Conservation (phyloP, 2,888 invertebrate genomes). For the Spilarctia lutea region DNA sequence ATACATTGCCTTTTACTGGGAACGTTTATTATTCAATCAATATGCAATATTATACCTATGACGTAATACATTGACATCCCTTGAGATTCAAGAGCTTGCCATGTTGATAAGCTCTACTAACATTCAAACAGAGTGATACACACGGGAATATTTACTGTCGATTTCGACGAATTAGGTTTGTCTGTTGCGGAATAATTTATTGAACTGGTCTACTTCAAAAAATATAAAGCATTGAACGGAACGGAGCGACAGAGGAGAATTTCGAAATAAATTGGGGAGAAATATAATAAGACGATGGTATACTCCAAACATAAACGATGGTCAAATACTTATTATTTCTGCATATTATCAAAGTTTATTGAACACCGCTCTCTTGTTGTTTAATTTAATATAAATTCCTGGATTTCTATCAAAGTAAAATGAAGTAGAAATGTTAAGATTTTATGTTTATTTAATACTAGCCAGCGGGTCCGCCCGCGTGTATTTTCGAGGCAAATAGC, state of each 20-base stretch:
- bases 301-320: no score
- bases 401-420: not conserved
- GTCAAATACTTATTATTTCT: not conserved
- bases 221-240: no score
- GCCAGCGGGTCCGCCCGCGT: no score
- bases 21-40: not conserved
- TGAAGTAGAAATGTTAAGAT: not conserved
- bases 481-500: no score
- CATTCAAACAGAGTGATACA: not conserved
- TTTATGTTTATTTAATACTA: not conserved
- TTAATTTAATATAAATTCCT: not conserved
- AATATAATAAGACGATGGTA: no score
- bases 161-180: not conserved
- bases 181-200: not conserved
- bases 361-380: not conserved
- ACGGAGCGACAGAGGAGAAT: no score
- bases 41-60: not conserved
- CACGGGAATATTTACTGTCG: not conserved
- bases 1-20: not conserved
- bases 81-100: not conserved
- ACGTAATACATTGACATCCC: not conserved
- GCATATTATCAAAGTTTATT: not conserved
- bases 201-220: not conserved
- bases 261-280: no score
- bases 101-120: not conserved